Evolutionary conservation across 2,797 vertebrate genomes (phyloP), one percentile per base, ranked within the genome.

Genomic region (Sebastes kiyomatsui): DNA sequence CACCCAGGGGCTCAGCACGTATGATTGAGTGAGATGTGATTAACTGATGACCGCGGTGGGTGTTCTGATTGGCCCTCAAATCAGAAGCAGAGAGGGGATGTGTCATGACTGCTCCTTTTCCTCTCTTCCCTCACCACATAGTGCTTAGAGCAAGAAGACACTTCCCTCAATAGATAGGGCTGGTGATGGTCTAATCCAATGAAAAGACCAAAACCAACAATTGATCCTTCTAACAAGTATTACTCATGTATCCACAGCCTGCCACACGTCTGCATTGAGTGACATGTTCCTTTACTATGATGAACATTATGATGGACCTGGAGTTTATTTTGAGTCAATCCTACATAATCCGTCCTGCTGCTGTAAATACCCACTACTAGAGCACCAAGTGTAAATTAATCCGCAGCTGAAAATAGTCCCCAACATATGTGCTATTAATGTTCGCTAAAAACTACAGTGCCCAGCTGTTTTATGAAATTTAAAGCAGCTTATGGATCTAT

Each of bases 11-110:
- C 71, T 84, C 67, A 58, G 82, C 52, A 59, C 4, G 16, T 78
- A 84, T 88, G 89, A 92, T 72, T 78, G 77, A 87, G 83, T 80
- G 78, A 70, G 81, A 88, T 90, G 84, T 86, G 90, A 93, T 92
- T 88, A 92, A 85, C 81, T 89, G 86, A 91, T 89, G 90, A 77
- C 83, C 60, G 1, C 59, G 23, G 75, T 79, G 81, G 87, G 83
- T 86, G 76, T 90, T 84, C 90, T 92, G 90, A 93, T 88, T 86
- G 88, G 90, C 79, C 69, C 83, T 86, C 77, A 77, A 87, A 88
- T 88, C 82, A 75, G 59, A 82, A 42, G 86, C 76, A 79, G 74
- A 81, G 67, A 81, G 77, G 16, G 28, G 65, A 59, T 79, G 79
- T 78, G 71, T 75, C 65, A 82, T 68, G 70, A 82, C 59, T 77